Evolutionary conservation across 53 echinoderm and acorn worm genomes (phyloP).

Genomic region (Holothuria scabra): DNA sequence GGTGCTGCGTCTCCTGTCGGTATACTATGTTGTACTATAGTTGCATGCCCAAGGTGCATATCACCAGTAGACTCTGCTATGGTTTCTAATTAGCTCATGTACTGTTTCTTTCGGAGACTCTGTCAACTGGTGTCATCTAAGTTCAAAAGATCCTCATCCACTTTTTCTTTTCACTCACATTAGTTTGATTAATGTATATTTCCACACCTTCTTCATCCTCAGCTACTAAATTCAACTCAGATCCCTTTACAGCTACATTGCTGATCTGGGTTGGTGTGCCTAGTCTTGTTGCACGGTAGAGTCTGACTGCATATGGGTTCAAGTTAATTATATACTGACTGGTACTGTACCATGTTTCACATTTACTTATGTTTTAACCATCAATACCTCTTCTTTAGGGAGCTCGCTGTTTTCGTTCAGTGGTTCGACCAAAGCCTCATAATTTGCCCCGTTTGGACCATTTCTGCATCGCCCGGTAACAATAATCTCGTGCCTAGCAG

Average conservation of each 20-base stretch:
- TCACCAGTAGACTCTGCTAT: constrained; percentile 37
- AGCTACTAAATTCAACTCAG: background rate
- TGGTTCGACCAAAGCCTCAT: constrained; percentile 30
- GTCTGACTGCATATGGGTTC: constrained; percentile 12
- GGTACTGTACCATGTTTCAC: constrained; percentile 14
- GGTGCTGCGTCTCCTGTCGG: constrained; percentile 41
- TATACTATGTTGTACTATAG: constrained; percentile 47
- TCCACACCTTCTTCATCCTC: background rate
- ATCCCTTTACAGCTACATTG: background rate
- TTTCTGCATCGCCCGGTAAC: constrained; percentile 33
- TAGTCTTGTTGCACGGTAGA: background rate
- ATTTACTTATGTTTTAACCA: background rate
- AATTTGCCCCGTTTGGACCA: background rate
- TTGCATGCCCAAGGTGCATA: constrained; percentile 45
- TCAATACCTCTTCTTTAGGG: constrained; percentile 6
- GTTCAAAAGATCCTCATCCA: background rate
- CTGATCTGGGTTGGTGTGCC: background rate
- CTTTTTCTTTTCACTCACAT: background rate
- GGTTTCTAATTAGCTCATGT: constrained; percentile 10
- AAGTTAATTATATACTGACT: constrained; percentile 20
- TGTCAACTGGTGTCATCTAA: background rate
- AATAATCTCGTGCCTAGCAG: background rate
- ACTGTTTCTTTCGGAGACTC: background rate
- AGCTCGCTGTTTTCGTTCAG: background rate
- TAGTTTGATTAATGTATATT: background rate